These are phyloP conservation scores for Dioctria linearis DNA, from an alignment of 2,888 invertebrate species.

Conservation along the genomic window DNA sequence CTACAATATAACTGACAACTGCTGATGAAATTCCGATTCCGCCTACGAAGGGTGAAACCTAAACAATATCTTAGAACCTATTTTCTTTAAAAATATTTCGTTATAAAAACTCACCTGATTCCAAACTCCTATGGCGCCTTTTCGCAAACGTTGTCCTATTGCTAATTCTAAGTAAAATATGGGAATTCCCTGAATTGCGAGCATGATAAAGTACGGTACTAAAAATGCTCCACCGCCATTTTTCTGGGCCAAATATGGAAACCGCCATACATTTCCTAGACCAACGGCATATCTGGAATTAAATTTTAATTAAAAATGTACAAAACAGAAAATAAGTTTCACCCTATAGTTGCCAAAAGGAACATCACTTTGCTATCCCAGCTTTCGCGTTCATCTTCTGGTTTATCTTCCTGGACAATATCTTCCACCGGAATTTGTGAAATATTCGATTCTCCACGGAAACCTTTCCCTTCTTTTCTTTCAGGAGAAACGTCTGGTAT, in stretches of 20 bases:
- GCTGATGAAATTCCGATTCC: slow-evolving; percentile 96
- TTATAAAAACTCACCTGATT: slow-evolving; percentile 75
- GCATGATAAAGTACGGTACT: slow-evolving; percentile 96
- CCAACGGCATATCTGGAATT: slow-evolving; percentile 85
- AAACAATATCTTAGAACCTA: not conserved
- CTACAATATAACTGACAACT: slow-evolving; percentile 96
- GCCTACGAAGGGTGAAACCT: slow-evolving; percentile 86
- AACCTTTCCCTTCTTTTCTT: slow-evolving; percentile 62
- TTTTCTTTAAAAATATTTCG: not conserved
- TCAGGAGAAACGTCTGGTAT: slow-evolving; percentile 69
- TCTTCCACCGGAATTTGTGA: slow-evolving; percentile 71
- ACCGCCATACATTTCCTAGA: slow-evolving; percentile 95
- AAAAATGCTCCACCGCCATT: slow-evolving; percentile 97
- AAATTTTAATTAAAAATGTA: not conserved
- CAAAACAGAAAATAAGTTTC: slow-evolving; percentile 50
- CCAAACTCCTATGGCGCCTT: slow-evolving; percentile 97
- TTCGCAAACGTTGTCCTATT: slow-evolving; percentile 92
- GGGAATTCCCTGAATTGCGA: slow-evolving; percentile 94
- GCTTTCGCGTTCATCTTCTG: slow-evolving; percentile 85
- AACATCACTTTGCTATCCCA: slow-evolving; percentile 96
- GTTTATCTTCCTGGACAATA: slow-evolving; percentile 79
- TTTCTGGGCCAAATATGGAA: slow-evolving; percentile 95
- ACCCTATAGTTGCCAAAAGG: slow-evolving; percentile 90
- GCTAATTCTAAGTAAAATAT: slow-evolving; percentile 97
- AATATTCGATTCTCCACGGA: slow-evolving; percentile 71